These are phyloP conservation scores for Panopea generosa DNA, from an alignment of 2,888 invertebrate species.

Conservation along the genomic window DNA sequence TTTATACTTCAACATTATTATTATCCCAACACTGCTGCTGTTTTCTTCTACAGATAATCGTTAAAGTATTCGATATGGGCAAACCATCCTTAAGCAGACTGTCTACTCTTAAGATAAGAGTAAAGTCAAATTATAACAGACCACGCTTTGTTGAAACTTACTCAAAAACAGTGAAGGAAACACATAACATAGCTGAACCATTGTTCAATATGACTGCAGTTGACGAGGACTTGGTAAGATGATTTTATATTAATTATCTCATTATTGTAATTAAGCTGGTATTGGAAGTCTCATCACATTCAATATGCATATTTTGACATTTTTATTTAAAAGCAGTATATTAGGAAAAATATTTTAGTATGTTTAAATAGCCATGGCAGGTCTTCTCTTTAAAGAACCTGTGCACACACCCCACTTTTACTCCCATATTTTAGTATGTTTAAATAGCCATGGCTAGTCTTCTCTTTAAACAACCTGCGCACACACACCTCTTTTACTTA, in stretches of 20 bases:
- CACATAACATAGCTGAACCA: conserved; percentile 59
- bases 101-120: conserved; percentile 64
- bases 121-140: conserved; percentile 71
- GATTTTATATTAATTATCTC: not conserved
- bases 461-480: too few species aligned
- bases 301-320: too few species aligned
- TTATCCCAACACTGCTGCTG: too few species aligned
- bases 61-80: conserved; percentile 76
- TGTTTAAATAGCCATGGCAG: too few species aligned
- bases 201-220: conserved; percentile 67
- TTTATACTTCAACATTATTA: too few species aligned
- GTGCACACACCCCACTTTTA: too few species aligned
- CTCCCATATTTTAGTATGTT: too few species aligned
- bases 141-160: conserved; percentile 67
- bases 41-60: conserved; percentile 71
- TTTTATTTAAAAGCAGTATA: too few species aligned
- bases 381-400: too few species aligned
- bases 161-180: conserved; percentile 70
- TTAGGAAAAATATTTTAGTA: too few species aligned
- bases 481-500: too few species aligned
- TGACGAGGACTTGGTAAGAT: conserved; percentile 72
- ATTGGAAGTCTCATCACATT: not conserved
- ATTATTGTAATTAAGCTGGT: not conserved
- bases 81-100: conserved; percentile 61
- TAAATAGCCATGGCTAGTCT: too few species aligned